A percentile compares a stretch with the other conserved stretches of the same genome.
phyloP scores from a whole-genome alignment of 2,797 vertebrate species.

The Cottoperca gobio region DNA sequence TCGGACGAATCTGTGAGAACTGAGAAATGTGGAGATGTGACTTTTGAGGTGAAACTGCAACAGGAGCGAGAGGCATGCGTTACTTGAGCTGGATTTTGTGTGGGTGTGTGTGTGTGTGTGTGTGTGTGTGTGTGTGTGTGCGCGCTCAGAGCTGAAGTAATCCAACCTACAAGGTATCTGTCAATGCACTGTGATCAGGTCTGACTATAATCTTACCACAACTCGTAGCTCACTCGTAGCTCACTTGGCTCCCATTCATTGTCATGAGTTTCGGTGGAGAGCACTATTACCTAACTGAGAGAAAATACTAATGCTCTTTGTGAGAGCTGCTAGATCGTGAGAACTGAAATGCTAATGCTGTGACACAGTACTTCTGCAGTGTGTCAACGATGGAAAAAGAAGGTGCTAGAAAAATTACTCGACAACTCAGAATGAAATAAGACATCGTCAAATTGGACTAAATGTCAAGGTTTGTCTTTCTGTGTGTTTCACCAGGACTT shows the following conservation, averaged over 20 bases:
- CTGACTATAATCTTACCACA: constrained; percentile 63
- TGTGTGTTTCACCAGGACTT: not conserved
- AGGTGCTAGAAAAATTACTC: constrained; percentile 28
- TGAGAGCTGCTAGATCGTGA: constrained; percentile 48
- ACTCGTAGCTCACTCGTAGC: not conserved
- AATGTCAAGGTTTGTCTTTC: constrained; percentile 28
- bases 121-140: not conserved
- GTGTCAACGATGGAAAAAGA: constrained; percentile 25
- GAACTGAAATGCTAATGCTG: constrained; percentile 44
- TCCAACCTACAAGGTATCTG: constrained; percentile 58
- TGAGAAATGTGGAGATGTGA: constrained; percentile 43
- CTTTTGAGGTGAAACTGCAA: constrained; percentile 51
- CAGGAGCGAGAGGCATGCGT: not conserved
- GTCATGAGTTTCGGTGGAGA: constrained; percentile 66
- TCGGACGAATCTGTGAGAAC: constrained; percentile 40
- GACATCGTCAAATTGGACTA: constrained; percentile 31
- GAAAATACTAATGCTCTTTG: constrained; percentile 22
- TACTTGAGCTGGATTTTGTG: constrained; percentile 1
- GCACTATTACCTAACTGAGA: constrained; percentile 22
- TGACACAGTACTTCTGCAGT: constrained; percentile 17
- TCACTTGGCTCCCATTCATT: constrained; percentile 39
- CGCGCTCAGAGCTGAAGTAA: constrained; percentile 43
- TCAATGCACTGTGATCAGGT: constrained; percentile 49
- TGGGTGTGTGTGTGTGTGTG: not conserved
- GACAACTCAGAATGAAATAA: constrained; percentile 1